Conservation (phyloP, 2,113 vertebrate genomes). For the Scytalopus superciliaris region DNA sequence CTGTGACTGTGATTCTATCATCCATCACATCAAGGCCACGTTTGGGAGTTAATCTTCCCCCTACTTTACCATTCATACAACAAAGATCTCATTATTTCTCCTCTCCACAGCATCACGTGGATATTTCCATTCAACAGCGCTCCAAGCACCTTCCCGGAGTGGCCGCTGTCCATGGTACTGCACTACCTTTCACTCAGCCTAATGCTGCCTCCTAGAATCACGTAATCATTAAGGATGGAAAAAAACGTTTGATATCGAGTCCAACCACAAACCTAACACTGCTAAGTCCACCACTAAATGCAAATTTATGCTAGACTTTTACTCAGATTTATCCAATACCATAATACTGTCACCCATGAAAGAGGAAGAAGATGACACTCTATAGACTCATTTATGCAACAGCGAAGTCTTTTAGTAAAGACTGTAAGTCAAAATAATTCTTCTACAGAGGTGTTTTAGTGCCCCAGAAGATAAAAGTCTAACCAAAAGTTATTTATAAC, state of each 20-base stretch:
- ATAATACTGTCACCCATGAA: background rate
- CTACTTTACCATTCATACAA: background rate
- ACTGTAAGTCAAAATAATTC: background rate
- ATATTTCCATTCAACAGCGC: accelerated
- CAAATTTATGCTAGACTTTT: background rate
- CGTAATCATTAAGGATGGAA: background rate
- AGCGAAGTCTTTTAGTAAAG: background rate
- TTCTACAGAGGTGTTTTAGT: background rate
- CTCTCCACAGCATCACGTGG: accelerated
- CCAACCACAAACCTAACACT: background rate
- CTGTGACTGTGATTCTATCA: background rate
- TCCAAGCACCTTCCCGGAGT: accelerated
- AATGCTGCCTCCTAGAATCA: too few relatives aligned
- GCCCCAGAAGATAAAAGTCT: background rate
- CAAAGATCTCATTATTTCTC: background rate
- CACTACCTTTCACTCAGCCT: accelerated
- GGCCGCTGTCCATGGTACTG: background rate
- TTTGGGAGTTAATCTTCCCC: background rate
- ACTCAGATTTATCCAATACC: background rate
- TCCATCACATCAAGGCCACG: background rate
- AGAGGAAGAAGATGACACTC: background rate
- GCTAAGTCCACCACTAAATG: background rate
- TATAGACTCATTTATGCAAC: background rate
- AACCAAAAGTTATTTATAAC: background rate
- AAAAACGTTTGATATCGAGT: background rate